phyloP scores from a whole-genome alignment of 2,888 invertebrate species.

The Rotaria socialis region DNA sequence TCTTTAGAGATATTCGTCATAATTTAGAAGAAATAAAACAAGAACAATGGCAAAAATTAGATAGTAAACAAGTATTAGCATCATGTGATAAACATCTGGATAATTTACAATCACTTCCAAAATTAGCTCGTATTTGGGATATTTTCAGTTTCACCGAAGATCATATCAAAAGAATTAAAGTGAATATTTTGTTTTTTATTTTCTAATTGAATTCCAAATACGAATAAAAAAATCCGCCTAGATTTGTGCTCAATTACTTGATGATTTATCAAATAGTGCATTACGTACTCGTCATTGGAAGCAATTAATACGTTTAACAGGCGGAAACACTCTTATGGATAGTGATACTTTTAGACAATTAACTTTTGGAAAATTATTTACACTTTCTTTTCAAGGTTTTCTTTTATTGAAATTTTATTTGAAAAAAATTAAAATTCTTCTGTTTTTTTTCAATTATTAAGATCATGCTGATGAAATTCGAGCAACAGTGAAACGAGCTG shows the following conservation, averaged over 20 bases:
- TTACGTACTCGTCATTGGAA: constrained; percentile 60
- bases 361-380: constrained; percentile 58
- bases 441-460: no score
- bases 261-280: constrained; percentile 58
- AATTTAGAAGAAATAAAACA: constrained; percentile 58
- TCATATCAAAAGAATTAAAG: constrained; percentile 56
- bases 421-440: no score
- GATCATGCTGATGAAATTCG: no score
- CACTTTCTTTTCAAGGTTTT: constrained; percentile 57
- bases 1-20: constrained; percentile 53
- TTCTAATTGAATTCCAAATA: neutral
- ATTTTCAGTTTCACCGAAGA: constrained; percentile 56
- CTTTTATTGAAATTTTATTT: neutral
- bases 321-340: constrained; percentile 57
- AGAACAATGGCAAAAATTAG: constrained; percentile 58
- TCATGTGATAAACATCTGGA: constrained; percentile 57
- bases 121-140: constrained; percentile 57
- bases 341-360: constrained; percentile 58
- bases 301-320: constrained; percentile 58
- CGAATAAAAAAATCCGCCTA: constrained; percentile 47
- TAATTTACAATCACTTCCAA: constrained; percentile 54
- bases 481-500: no score
- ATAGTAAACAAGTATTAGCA: constrained; percentile 55
- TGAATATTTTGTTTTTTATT: constrained; percentile 42
- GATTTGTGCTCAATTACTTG: constrained; percentile 57